Evolutionary conservation across 2,888 invertebrate genomes (phyloP), one percentile per base, ranked within the genome.

Genomic region (Stratiomys singularior): DNA sequence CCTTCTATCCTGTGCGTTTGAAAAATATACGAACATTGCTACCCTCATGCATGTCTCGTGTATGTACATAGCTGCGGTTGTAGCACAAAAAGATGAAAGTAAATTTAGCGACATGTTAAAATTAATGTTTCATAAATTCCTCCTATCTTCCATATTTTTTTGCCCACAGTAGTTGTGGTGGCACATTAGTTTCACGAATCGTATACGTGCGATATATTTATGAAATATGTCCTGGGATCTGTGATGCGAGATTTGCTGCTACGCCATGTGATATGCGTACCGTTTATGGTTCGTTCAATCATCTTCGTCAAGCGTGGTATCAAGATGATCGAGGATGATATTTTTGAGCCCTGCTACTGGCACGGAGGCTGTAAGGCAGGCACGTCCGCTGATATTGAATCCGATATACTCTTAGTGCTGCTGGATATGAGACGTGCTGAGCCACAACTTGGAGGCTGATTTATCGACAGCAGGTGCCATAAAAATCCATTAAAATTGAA

Each of bases 91-190:
- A 47, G 56, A 58, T 56, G 78, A 76, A 60, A 76, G 69, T 76
- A 76, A 76, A 76, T 78, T 78, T 76, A 76, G 76, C 76, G 78
- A 76, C 76, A 69, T 78, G 76, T 78, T 76, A 78, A 78, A 78
- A 78, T 78, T 78, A 78, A 78, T 78, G 78, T 78, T 76, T 78
- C 78, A 78, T 78, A 78, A 78, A 78, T 78, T 78, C 58, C 64
- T 30, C 30, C 60, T 67, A 58, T 78, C 74, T 76, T 63, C 56
- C 30, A n/a, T 1, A 23, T 60, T 69, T 69, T 66, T 27, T 37
- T 64, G 4, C 37, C 37, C 9, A 37, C 37, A 37, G 37, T 9
- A 37, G 37, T 5, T 5, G 37, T 37, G 9, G 37, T 37, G 69
- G 69, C 11, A 23, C 46, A 69, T 69, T 47, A 47, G 69, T 69